Evolutionary conservation across 64 coral and sea anemone genomes (phyloP).

Genomic region (Montipora efflorescens): DNA sequence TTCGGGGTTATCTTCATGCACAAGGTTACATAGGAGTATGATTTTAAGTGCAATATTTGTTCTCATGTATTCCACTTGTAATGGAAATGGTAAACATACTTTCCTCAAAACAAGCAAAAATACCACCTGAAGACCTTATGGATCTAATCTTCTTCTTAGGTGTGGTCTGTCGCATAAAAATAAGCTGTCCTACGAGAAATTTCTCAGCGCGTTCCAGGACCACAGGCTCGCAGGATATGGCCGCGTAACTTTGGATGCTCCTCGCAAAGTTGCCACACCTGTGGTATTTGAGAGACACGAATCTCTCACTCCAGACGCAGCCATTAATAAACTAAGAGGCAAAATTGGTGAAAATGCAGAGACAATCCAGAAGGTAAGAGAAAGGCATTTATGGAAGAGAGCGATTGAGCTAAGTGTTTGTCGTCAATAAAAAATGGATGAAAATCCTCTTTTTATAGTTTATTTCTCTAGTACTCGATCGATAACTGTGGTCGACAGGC

Average conservation of each 20-base stretch:
- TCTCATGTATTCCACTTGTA: too few species aligned
- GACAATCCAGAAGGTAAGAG: constrained; percentile 72
- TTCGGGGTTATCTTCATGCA: too few species aligned
- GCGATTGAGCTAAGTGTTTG: too few species aligned
- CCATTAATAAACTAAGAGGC: constrained; percentile 80
- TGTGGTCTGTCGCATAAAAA: constrained; percentile 85
- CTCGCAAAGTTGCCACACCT: constrained; percentile 49
- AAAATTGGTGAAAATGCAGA: constrained; percentile 82
- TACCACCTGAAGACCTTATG: neutral
- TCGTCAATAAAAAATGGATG: too few species aligned
- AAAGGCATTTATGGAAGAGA: too few species aligned
- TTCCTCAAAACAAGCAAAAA: neutral
- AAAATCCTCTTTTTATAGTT: too few species aligned
- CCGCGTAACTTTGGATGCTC: constrained; percentile 88
- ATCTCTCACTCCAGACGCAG: constrained; percentile 70
- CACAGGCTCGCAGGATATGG: constrained; percentile 80
- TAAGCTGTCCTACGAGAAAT: constrained; percentile 90
- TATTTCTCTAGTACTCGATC: too few species aligned
- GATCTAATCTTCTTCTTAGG: constrained; percentile 28
- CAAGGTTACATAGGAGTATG: too few species aligned
- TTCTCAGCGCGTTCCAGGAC: constrained; percentile 87
- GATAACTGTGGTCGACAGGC: too few species aligned
- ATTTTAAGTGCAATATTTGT: too few species aligned
- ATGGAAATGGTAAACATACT: too few species aligned
- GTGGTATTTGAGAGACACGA: constrained; percentile 85